Evolutionary conservation across 2,888 invertebrate genomes (phyloP), one percentile per base, ranked within the genome.

Genomic region (Diplolepis rosae): DNA sequence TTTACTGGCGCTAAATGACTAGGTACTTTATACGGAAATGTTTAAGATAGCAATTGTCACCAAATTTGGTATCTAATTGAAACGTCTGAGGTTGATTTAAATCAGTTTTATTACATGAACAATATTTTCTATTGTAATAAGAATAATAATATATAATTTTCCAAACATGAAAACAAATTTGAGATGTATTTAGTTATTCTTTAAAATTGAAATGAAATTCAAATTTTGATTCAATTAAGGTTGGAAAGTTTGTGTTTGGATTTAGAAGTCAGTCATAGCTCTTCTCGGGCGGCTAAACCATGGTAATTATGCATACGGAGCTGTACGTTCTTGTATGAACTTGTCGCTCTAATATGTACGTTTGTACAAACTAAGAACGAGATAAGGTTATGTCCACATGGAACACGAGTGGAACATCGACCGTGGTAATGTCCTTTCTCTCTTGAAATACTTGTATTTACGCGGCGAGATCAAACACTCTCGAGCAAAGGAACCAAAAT

Each of bases 331-430:
- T 39, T 61, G 35, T 61, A 61, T 39, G 39, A 61, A 39, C 61
- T 61, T 39, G 61, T 61, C n/a, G 32, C 11, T 35, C 18, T 9
- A 24, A 18, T 56, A 35, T 56, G 35, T 6, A 15, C 24, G 61
- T 61, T 39, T 61, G 35, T 13, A 39, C 24, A 39, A 61, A 24
- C 39, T 22, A 61, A 61, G 61, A 39, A n/a, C 61, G 61, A 39
- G 24, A 61, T 61, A 61, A 61, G 61, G 61, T 61, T 61, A 61
- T 61, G 24, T 61, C 35, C 15, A 61, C 61, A 61, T 39, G 61
- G 61, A 61, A 27, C 22, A 18, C 61, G 39, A 35, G 39, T 39
- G 18, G 18, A 45, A 45, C 18, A 18, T 35, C 11, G 35, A 35
- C 35, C 32, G 35, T 9, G 54, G 30, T 54, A 30, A 39, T 24